A percentile compares a stretch with the other conserved stretches of the same genome.
These are phyloP conservation scores for Schizaphis graminum DNA, from an alignment of 2,888 invertebrate species.

Conservation along the genomic window DNA sequence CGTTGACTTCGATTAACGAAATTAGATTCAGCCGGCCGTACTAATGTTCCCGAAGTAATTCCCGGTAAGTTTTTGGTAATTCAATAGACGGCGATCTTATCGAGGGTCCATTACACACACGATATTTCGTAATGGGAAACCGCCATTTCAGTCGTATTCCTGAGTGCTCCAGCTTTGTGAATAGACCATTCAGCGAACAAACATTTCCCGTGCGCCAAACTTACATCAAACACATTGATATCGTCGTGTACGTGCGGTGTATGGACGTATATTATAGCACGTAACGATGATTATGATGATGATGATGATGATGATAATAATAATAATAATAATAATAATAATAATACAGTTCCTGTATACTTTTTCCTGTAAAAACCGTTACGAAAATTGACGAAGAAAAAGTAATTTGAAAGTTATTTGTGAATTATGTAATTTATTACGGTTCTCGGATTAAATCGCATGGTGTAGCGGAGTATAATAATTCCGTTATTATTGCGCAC, in stretches of 20 bases:
- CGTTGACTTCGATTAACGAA: slow-evolving; percentile 55
- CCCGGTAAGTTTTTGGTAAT: slow-evolving; percentile 55
- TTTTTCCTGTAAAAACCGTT: neutral
- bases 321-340: neutral
- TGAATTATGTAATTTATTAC: neutral
- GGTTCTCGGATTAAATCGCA: neutral
- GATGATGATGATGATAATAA: neutral
- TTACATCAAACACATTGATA: slow-evolving; percentile 34
- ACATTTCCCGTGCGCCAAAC: neutral
- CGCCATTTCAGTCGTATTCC: slow-evolving; percentile 20
- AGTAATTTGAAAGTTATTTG: neutral
- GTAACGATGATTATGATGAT: neutral
- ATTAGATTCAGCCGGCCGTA: slow-evolving; percentile 51
- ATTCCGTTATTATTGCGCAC: neutral
- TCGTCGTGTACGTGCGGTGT: neutral
- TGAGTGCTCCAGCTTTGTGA: slow-evolving; percentile 21
- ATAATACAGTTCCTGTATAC: neutral
- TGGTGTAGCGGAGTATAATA: neutral
- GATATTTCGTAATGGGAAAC: slow-evolving; percentile 41
- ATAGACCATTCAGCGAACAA: slow-evolving; percentile 35
- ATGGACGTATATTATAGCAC: neutral
- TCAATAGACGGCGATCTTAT: slow-evolving; percentile 54
- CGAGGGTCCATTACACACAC: slow-evolving; percentile 35
- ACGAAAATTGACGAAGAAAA: neutral
- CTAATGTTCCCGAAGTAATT: slow-evolving; percentile 50